A percentile compares a stretch with the other conserved stretches of the same genome.
These are phyloP conservation scores for Osmerus mordax DNA, from an alignment of 2,113 vertebrate genomes.

Conservation along the genomic window DNA sequence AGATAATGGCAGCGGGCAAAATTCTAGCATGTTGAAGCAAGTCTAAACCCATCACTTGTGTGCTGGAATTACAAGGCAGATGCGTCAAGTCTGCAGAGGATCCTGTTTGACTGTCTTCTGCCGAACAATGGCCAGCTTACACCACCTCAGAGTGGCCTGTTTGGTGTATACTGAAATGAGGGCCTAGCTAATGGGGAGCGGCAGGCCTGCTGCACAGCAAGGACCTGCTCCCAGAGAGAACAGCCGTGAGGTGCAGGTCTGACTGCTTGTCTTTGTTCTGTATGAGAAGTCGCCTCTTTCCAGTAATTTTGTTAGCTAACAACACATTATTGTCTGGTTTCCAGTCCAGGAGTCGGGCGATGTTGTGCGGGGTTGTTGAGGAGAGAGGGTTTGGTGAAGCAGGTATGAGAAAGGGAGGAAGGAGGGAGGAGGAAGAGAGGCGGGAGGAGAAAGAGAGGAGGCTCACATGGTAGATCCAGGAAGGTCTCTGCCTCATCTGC, in stretches of 20 bases:
- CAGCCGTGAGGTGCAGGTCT: background rate
- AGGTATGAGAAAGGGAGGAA: too few relatives aligned
- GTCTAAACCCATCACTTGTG: constrained; percentile 72
- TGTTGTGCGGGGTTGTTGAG: too few relatives aligned
- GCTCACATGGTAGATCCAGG: constrained; percentile 75
- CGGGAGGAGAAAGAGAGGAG: background rate
- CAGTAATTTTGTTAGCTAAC: background rate
- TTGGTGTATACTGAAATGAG: constrained; percentile 59
- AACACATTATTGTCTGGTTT: background rate
- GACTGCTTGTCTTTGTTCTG: constrained; percentile 43
- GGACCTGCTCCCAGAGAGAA: constrained; percentile 1
- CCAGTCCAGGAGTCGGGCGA: background rate
- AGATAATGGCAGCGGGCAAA: constrained; percentile 71
- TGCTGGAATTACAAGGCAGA: constrained; percentile 72
- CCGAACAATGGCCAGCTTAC: constrained; percentile 70
- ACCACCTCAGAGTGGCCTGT: constrained; percentile 53
- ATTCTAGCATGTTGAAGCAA: constrained; percentile 65
- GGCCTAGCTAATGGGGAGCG: constrained; percentile 62
- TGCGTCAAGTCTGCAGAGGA: constrained; percentile 66
- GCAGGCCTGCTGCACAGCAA: constrained; percentile 58
- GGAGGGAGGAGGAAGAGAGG: background rate
- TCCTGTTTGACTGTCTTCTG: constrained; percentile 63
- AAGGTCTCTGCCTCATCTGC: constrained; percentile 51
- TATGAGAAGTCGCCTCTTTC: constrained; percentile 12
- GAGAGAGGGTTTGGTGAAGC: too few relatives aligned